phyloP scores from a whole-genome alignment of 1,140 invertebrate genomes.

The Brachionus calyciflorus region DNA sequence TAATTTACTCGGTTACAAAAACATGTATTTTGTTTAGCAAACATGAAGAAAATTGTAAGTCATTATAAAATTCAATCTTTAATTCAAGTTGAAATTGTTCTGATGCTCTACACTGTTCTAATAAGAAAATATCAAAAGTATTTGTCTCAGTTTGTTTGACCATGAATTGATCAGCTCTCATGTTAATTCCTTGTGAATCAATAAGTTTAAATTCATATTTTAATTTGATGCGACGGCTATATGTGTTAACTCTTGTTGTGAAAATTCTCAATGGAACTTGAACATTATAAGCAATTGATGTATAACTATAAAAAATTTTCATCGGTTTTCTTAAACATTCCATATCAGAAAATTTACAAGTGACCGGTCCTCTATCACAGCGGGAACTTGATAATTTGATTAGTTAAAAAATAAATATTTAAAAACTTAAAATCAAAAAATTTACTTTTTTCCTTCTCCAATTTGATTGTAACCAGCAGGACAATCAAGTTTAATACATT shows the following conservation, averaged over 20 bases:
- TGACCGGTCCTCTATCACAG: slow-evolving; percentile 70
- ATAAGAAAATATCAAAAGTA: slow-evolving; percentile 63
- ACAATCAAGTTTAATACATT: slow-evolving; percentile 80
- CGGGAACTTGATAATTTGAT: slow-evolving; percentile 68
- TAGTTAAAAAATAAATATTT: slow-evolving; percentile 56
- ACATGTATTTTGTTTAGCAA: slow-evolving; percentile 39
- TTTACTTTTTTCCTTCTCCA: slow-evolving; percentile 72
- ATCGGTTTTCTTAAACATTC: slow-evolving; percentile 73
- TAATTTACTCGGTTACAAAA: slow-evolving; percentile 29
- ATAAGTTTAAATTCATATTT: slow-evolving; percentile 72
- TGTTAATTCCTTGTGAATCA: slow-evolving; percentile 13
- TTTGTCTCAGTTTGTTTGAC: slow-evolving; percentile 44
- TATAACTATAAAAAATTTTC: slow-evolving; percentile 82
- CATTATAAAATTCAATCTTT: slow-evolving; percentile 49
- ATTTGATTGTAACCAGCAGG: slow-evolving; percentile 76
- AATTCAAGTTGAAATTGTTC: slow-evolving; percentile 67
- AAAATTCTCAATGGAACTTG: slow-evolving; percentile 75
- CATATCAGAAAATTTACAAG: slow-evolving; percentile 69
- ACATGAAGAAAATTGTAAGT: slow-evolving; percentile 44
- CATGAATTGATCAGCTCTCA: slow-evolving; percentile 33
- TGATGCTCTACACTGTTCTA: slow-evolving; percentile 65
- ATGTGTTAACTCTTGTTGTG: slow-evolving; percentile 73
- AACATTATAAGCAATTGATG: slow-evolving; percentile 80
- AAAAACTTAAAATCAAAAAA: slow-evolving; percentile 47
- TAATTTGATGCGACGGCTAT: slow-evolving; percentile 66